These are phyloP conservation scores for Phrixothrix hirtus DNA, from an alignment of 2,888 invertebrate genomes.

Conservation along the genomic window DNA sequence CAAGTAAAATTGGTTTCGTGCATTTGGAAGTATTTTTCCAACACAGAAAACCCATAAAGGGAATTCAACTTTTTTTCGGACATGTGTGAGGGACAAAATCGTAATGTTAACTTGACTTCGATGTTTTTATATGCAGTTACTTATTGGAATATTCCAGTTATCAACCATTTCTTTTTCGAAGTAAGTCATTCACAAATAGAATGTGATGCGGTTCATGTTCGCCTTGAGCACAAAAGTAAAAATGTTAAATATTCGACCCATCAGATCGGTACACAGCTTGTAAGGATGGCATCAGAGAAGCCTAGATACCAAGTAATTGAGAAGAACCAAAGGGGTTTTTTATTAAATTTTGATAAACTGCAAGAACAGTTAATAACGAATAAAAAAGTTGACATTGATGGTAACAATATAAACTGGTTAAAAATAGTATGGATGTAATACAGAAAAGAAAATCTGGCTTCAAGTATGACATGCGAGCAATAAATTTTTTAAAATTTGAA, in stretches of 20 bases:
- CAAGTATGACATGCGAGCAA: no score
- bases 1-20: no score
- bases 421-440: no score
- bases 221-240: background rate
- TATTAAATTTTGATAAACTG: background rate
- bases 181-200: background rate
- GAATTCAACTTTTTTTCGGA: background rate
- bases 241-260: background rate
- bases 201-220: background rate
- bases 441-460: no score
- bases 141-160: background rate
- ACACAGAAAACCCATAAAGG: background rate
- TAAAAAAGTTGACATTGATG: no score
- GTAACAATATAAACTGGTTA: no score
- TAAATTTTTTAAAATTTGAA: no score
- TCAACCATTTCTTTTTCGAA: background rate
- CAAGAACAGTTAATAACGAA: no score
- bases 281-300: background rate
- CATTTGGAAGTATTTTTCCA: background rate
- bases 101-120: background rate
- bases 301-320: background rate
- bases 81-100: background rate
- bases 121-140: constrained; percentile 1
- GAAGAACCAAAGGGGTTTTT: background rate
- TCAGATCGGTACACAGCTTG: background rate